Evolutionary conservation across 1,140 invertebrate genomes (phyloP), one percentile per base, ranked within the genome.

Genomic region (Drosophila micromelanica): DNA sequence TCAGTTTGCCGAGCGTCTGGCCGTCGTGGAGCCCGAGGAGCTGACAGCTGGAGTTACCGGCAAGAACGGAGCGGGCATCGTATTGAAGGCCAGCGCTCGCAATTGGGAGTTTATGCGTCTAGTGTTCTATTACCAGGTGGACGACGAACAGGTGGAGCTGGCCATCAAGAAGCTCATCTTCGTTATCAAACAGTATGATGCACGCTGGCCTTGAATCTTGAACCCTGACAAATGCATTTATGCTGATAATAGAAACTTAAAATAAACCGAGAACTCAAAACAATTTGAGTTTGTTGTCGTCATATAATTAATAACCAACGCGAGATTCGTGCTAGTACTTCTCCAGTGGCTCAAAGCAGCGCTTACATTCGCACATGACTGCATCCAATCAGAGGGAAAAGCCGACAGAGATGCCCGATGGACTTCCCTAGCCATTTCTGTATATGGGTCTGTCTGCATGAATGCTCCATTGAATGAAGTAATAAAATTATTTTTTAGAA

Each of bases 71-170:
- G 7, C 89, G 2, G 84, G 92, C 8, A 93, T 94, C 38, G 78
- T 94, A 9, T 92, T 97, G 0, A 93, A 94, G 80, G 93, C 93
- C 52, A 91, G 94, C 38, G 93, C 94, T 1, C 90, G 95, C 45
- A 93, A 93, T 32, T 78, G 92, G 42, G 92, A 91, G 13, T 92
- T 92, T 12, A 91, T 95, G 1, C 93, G 96, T 37, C 91, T 97
- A 42, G 96, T 96, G 1, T 85, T 95, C 5, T 94, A 96, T 81
- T 94, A 94, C 78, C 95, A 97, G 87, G 94, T 97, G 13, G 93
- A 92, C 1, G 93, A 95, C 43, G 92, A 94, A 45, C 93, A 95
- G 82, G 90, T 96, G 8, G 76, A 93, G n/a, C 92, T 94, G 62
- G 94, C 95, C 30, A 94, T 95, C 13, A 93, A 93, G 27, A 96